Conservation (phyloP, 2,888 invertebrate genomes). For the Mesorhabditis belari region DNA sequence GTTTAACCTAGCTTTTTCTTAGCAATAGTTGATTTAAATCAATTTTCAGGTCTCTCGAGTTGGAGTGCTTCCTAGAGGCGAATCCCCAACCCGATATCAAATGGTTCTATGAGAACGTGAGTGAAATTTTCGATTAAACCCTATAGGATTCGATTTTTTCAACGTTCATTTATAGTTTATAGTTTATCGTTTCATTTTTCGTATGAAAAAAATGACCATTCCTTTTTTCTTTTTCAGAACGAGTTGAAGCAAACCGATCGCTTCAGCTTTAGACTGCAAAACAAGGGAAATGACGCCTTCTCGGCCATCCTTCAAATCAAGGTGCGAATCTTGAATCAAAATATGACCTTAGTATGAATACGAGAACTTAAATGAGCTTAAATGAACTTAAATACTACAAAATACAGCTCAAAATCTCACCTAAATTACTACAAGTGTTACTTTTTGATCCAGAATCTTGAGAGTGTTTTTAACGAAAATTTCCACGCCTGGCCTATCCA, state of each 20-base stretch:
- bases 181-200: no score
- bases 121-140: no score
- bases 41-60: slow-evolving; percentile 40
- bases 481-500: no score
- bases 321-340: slow-evolving; percentile 20
- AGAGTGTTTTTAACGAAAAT: no score
- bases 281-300: slow-evolving; percentile 50
- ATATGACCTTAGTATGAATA: no score
- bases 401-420: no score
- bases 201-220: neutral
- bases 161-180: no score
- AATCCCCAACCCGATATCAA: slow-evolving; percentile 52
- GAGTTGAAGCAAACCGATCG: slow-evolving; percentile 45
- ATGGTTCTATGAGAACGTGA: slow-evolving; percentile 53
- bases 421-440: no score
- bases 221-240: slow-evolving; percentile 28
- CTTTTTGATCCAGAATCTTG: no score
- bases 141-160: no score
- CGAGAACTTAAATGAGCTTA: neutral
- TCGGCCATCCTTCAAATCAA: slow-evolving; percentile 53
- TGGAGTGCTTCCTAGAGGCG: slow-evolving; percentile 53
- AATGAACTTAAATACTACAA: neutral
- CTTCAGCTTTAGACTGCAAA: slow-evolving; percentile 45
- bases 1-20: no score
- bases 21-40: no score